Evolutionary conservation across 2,888 invertebrate genomes (phyloP).

Genomic region (Dioctria rufipes): DNA sequence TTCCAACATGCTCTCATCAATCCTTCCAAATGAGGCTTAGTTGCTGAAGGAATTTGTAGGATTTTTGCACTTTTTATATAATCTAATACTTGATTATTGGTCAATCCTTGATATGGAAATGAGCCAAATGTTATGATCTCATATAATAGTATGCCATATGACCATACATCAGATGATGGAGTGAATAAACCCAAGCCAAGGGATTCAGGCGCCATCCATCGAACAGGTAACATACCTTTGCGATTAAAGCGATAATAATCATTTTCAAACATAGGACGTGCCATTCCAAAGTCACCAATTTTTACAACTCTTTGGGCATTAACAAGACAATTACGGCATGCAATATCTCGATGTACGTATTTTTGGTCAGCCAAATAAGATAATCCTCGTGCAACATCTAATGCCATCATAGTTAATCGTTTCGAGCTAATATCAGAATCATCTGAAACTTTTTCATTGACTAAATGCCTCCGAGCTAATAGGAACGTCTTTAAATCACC

Average conservation of each 20-base stretch:
- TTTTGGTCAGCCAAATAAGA: slow-evolving; percentile 87
- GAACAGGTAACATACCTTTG: slow-evolving; percentile 88
- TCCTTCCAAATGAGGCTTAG: slow-evolving; percentile 86
- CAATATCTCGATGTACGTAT: slow-evolving; percentile 92
- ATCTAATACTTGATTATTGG: slow-evolving; percentile 87
- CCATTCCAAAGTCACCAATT: slow-evolving; percentile 92
- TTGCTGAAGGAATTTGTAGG: slow-evolving; percentile 82
- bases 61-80: slow-evolving; percentile 84
- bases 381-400: slow-evolving; percentile 88
- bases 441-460: slow-evolving; percentile 76
- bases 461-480: slow-evolving; percentile 86
- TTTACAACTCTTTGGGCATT: slow-evolving; percentile 83
- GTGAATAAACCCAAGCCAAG: slow-evolving; percentile 87
- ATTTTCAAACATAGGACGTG: slow-evolving; percentile 87
- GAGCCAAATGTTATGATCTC: slow-evolving; percentile 93
- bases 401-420: slow-evolving; percentile 88
- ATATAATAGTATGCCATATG: slow-evolving; percentile 88
- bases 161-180: slow-evolving; percentile 91
- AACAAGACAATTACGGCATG: slow-evolving; percentile 84
- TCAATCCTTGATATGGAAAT: slow-evolving; percentile 90
- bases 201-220: slow-evolving; percentile 96
- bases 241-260: slow-evolving; percentile 92
- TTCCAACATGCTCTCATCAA: slow-evolving; percentile 88
- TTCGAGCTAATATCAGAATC: slow-evolving; percentile 84
- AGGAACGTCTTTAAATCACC: slow-evolving; percentile 93